Conservation (phyloP, 2,113 vertebrate species). For the Orientallactaga bullata region DNA sequence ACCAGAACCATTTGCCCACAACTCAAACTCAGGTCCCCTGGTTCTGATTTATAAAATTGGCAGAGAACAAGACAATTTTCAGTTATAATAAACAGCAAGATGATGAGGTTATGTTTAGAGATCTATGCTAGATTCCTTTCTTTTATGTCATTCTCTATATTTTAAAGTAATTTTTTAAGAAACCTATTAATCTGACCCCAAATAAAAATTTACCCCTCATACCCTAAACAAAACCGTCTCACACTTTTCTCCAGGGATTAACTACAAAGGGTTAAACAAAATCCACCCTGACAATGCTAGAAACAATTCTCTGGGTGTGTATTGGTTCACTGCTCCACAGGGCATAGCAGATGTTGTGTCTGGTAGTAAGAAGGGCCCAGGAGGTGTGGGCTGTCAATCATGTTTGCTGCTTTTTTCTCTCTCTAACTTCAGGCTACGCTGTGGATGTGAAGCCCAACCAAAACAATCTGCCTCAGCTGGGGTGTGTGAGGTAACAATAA, state of each 20-base stretch:
- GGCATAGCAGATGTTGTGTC: slow-evolving; percentile 93
- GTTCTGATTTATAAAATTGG: slow-evolving; percentile 15
- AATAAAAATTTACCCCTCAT: not conserved
- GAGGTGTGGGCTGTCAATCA: slow-evolving; percentile 92
- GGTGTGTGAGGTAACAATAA: slow-evolving; percentile 91
- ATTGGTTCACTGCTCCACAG: slow-evolving; percentile 92
- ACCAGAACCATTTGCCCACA: slow-evolving; percentile 20
- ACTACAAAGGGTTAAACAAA: slow-evolving; percentile 90
- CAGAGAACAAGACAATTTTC: slow-evolving; percentile 10
- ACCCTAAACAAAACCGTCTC: slow-evolving; percentile 69
- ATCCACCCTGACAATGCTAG: slow-evolving; percentile 89
- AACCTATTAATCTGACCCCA: not conserved
- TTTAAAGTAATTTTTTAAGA: slow-evolving; percentile 29
- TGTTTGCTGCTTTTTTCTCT: slow-evolving; percentile 74
- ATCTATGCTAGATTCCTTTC: not conserved
- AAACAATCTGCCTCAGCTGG: slow-evolving; percentile 92
- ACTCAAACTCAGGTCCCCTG: not conserved
- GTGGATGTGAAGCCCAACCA: slow-evolving; percentile 89
- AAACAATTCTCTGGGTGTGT: slow-evolving; percentile 88
- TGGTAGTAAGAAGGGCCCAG: slow-evolving; percentile 92
- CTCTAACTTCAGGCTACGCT: slow-evolving; percentile 87
- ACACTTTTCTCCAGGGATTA: slow-evolving; percentile 85
- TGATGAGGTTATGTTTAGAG: not conserved
- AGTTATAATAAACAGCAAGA: not conserved
- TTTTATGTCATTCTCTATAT: not conserved